Evolutionary conservation across 2,113 vertebrate genomes (phyloP), one percentile per base, ranked within the genome.

Genomic region (Prunella fulvescens): DNA sequence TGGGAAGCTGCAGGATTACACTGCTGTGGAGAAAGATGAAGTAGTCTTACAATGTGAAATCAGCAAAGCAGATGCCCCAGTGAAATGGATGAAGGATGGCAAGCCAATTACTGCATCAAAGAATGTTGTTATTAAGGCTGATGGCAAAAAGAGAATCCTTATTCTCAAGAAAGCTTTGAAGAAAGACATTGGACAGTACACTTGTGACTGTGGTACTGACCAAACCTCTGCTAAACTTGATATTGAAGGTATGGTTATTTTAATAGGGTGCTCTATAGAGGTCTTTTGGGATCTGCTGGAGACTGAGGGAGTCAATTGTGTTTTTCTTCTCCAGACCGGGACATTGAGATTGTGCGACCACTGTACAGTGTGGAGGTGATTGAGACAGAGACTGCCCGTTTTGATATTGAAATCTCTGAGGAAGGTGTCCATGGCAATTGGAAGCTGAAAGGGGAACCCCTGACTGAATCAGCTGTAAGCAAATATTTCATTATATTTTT

Each of bases 321-420:
- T n/a, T 72, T 62, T 53, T 69, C 23, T 82, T 79, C 16, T 61
- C 35, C 96, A 99, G 99, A 99, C 78, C 98, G 99, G n/a, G 98
- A 99, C 92, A 99, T 99, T 94, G 99, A 99, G 97, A 97, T 99
- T 20, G 62, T 99, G 12, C 98, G 98, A 45, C 99, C 99, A 8
- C 96, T 99, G 8, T 98, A 99, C 96, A 99, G 99, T 14, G 98
- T 99, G 91, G 99, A 99, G 96, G 98, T 99, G 86, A 98, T 98
- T n/a, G 99, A 99, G 97, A 99, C 98, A 1, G 99, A 99, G 97
- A 98, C 98, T 2, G 99, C 99, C 66, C 98, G 93, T 74, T 99
- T 99, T 97, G 99, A 99, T 96, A 99, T 98, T 0, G 99, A 99
- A 97, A 99, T 99, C 83, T 99, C 99, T 14, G 99, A 99, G 93